Evolutionary conservation across 2,888 invertebrate species (phyloP), one percentile per base, ranked within the genome.

Genomic region (Margaritifera margaritifera): DNA sequence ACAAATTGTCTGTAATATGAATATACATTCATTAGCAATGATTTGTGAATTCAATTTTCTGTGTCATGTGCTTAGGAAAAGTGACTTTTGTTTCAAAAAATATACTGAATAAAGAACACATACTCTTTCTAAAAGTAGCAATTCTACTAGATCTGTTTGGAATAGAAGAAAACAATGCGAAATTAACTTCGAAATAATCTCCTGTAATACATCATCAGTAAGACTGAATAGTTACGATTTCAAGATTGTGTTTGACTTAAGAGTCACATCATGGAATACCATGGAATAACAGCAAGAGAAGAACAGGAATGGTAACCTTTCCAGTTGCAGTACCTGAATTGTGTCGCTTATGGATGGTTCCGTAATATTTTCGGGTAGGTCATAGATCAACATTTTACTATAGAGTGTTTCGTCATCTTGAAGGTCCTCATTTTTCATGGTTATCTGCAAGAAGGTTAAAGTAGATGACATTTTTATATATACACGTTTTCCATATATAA

Each of bases 361-460:
- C 18, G 77, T 90, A 1, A 96, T 95, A 72, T 93, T 91, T 27
- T 92, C 92, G 84, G 95, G 94, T 81, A 98, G 92, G 58, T 96
- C 93, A 0, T 91, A 91, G 6, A 98, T 91, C 0, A 94, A 93
- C 92, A 94, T 95, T 8, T 94, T 92, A 87, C 97, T 94, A 84
- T 98, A 98, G 68, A 96, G 90, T 6, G 94, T 93, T 84, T 97
- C 96, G 86, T 96, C 96, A 88, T 98, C 96, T 87, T 98, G 95
- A 77, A 97, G 92, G 42, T 96, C 92, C 67, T 95, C 94, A 52
- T 93, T 93, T 0, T 90, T 79, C 62, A 84, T 79, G 0, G 96
- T 96, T 60, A 98, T 96, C 88, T 95, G 75, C 15, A 72, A 62
- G 15, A 61, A 52, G 42, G 11, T 42, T 11, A 50, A 64, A 25